These are phyloP conservation scores for Bombus terrestris DNA, from an alignment of 1,140 invertebrate species.

Conservation along the genomic window DNA sequence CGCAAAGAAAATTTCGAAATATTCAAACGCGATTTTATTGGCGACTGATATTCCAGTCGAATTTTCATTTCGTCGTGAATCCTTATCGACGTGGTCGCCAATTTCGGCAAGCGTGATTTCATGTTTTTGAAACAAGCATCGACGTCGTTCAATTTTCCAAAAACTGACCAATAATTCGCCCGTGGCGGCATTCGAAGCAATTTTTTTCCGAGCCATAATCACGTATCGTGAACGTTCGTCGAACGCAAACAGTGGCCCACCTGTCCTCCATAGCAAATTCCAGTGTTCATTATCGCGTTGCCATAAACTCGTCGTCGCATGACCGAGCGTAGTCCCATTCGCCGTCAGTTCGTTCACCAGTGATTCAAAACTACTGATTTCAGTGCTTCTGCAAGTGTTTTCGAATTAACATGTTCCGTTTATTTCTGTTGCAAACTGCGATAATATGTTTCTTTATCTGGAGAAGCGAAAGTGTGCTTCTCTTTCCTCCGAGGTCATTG, in stretches of 20 bases:
- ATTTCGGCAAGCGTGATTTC: background rate
- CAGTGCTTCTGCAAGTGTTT: background rate
- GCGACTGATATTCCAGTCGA: background rate
- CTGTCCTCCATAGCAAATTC: conserved; percentile 14
- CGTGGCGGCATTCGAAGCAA: background rate
- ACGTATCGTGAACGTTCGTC: conserved; percentile 20
- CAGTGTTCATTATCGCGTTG: conserved; percentile 58
- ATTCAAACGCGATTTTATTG: background rate
- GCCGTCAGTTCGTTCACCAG: conserved; percentile 56
- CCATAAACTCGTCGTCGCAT: conserved; percentile 43
- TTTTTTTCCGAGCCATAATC: conserved; percentile 46
- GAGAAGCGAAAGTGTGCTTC: conserved; percentile 12
- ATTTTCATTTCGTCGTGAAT: background rate
- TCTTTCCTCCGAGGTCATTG: conserved; percentile 45
- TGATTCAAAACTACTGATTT: conserved; percentile 15
- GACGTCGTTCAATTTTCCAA: background rate
- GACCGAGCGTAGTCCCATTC: conserved; percentile 21
- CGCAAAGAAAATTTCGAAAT: background rate
- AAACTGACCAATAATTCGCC: conserved; percentile 3
- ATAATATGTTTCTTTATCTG: background rate
- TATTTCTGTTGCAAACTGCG: background rate
- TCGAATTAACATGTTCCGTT: conserved; percentile 1
- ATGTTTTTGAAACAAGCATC: background rate
- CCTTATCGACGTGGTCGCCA: background rate
- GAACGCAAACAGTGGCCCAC: conserved; percentile 37